Conservation (phyloP, 2,797 vertebrate genomes). For the Calcarius lapponicus region DNA sequence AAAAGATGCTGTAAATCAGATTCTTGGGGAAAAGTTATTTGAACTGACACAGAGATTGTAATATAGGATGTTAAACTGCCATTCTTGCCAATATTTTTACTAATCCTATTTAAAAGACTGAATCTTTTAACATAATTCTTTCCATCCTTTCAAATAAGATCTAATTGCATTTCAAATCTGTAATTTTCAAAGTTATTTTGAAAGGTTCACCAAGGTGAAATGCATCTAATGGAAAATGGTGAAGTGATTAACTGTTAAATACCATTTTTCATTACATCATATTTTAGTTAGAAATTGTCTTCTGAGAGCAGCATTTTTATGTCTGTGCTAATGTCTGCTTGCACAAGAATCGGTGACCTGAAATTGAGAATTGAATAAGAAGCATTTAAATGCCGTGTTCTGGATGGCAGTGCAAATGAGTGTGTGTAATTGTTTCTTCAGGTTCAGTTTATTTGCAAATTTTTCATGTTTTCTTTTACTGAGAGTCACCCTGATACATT, state of each 20-base stretch:
- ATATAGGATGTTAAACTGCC: not conserved
- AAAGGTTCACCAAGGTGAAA: constrained; percentile 4
- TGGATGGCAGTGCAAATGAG: not conserved
- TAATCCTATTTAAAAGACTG: not conserved
- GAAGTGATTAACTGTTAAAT: not conserved
- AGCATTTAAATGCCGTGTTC: not conserved
- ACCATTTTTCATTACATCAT: not conserved
- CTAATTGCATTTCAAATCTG: not conserved
- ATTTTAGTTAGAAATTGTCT: not conserved
- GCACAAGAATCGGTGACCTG: not conserved
- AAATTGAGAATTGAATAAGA: not conserved
- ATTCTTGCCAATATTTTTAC: not conserved
- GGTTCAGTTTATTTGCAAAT: not conserved
- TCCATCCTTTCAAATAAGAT: not conserved
- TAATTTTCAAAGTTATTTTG: not conserved
- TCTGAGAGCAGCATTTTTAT: not conserved
- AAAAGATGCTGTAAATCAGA: not conserved
- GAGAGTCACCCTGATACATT: not conserved
- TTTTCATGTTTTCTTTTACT: not conserved
- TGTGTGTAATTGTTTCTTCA: not conserved
- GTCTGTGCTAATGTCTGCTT: not conserved
- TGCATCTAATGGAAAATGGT: not conserved
- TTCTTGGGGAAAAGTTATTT: not conserved
- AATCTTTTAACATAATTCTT: not conserved
- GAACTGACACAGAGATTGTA: not conserved